phyloP scores from a whole-genome alignment of 2,888 invertebrate genomes.

The Byasa hedistus region DNA sequence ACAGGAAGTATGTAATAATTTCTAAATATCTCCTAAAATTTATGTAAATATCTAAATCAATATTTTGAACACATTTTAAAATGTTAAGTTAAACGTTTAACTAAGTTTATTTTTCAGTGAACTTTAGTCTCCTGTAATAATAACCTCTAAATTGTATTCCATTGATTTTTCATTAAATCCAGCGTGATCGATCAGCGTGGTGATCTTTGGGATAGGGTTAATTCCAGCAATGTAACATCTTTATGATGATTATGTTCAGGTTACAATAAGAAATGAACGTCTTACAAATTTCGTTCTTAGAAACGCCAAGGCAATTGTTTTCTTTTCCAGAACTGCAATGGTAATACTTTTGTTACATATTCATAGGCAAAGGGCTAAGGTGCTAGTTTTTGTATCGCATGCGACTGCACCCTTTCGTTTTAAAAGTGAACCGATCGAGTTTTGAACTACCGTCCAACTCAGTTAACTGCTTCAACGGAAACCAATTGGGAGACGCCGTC shows the following conservation, averaged over 20 bases:
- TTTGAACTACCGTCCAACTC: constrained; percentile 1
- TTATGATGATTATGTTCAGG: too few species aligned
- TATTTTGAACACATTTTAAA: too few species aligned
- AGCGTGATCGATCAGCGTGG: too few species aligned
- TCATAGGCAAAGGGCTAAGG: constrained; percentile 13
- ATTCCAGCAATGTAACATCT: too few species aligned
- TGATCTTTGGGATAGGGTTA: too few species aligned
- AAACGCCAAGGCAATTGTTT: neutral
- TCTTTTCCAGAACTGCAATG: constrained; percentile 1
- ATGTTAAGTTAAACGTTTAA: too few species aligned
- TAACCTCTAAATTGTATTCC: too few species aligned
- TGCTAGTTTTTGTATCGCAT: constrained; percentile 4
- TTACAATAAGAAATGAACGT: neutral
- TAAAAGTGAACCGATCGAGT: constrained; percentile 4
- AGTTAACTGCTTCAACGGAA: constrained; percentile 29
- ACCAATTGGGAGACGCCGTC: constrained; percentile 41
- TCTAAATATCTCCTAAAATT: neutral
- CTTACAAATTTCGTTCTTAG: neutral
- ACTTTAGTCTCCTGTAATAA: too few species aligned
- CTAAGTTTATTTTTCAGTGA: too few species aligned
- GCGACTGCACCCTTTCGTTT: constrained; percentile 1
- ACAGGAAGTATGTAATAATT: neutral
- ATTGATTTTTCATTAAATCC: too few species aligned
- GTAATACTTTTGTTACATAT: constrained; percentile 24
- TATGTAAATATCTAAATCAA: too few species aligned